Evolutionary conservation across 2,888 invertebrate genomes (phyloP).

Genomic region (Sussaba pulchella): DNA sequence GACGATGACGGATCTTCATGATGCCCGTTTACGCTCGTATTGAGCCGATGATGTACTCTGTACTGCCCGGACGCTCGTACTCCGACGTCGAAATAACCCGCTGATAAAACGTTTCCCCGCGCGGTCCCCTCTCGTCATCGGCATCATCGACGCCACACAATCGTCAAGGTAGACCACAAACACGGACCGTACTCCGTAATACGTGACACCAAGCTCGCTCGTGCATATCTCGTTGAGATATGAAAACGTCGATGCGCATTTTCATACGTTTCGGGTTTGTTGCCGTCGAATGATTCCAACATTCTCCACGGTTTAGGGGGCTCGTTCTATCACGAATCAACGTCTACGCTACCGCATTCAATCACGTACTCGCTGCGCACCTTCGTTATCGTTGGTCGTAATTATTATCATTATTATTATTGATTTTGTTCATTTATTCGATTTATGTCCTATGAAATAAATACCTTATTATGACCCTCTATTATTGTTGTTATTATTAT

Average conservation of each 20-base stretch:
- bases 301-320: neutral
- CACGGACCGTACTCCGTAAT: neutral
- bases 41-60: slow-evolving; percentile 44
- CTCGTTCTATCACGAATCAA: slow-evolving; percentile 2
- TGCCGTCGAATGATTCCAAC: neutral
- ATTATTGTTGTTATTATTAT: neutral
- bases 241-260: slow-evolving; percentile 15
- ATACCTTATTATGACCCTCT: too few species aligned
- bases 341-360: slow-evolving; percentile 31
- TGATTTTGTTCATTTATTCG: too few species aligned
- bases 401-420: too few species aligned
- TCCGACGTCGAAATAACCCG: slow-evolving; percentile 44
- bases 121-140: slow-evolving; percentile 57
- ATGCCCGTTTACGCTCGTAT: slow-evolving; percentile 13
- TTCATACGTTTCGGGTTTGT: slow-evolving; percentile 6
- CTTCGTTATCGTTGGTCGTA: neutral
- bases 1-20: slow-evolving; percentile 52
- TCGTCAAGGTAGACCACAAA: slow-evolving; percentile 57
- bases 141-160: slow-evolving; percentile 55
- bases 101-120: slow-evolving; percentile 57
- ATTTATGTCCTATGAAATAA: too few species aligned
- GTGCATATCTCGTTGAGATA: slow-evolving; percentile 36
- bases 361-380: slow-evolving; percentile 15
- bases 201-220: neutral
- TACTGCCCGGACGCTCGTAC: slow-evolving; percentile 52